Percentiles rank a stretch among this genome's conserved stretches.
Evolutionary conservation across 1,140 invertebrate species (phyloP).

Genomic region (Sinella curviseta): DNA sequence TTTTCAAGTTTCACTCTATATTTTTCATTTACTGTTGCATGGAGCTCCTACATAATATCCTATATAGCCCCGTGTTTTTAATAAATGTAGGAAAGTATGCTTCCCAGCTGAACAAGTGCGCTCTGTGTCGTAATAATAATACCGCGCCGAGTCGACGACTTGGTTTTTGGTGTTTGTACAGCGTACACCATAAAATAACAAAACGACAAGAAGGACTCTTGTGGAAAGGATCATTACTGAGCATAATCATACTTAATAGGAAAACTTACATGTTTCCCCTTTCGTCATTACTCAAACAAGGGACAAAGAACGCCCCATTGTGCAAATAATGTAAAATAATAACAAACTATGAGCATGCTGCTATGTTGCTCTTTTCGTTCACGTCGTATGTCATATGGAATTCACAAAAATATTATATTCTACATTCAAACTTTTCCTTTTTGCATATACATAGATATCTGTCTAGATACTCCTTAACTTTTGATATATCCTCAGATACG

Average conservation of each 20-base stretch:
- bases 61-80: no score
- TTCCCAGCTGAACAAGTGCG: no score
- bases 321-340: slow-evolving; percentile 24
- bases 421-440: background rate
- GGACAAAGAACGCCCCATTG: slow-evolving; percentile 15
- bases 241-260: slow-evolving; percentile 13
- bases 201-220: background rate
- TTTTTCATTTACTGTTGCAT: no score
- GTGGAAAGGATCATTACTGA: background rate
- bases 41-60: no score
- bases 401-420: background rate
- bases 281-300: slow-evolving; percentile 14
- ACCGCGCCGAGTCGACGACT: no score
- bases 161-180: no score
- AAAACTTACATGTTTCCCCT: slow-evolving; percentile 22
- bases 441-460: no score
- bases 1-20: no score
- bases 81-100: no score
- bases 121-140: no score
- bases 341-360: slow-evolving; percentile 1
- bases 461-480: no score
- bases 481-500: no score
- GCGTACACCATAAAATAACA: background rate
- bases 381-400: background rate
- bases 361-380: background rate